Evolutionary conservation across 30 jellyfish, hydroid and myxozoan genomes (phyloP).

Genomic region (Chrysaora quinquecirrha): DNA sequence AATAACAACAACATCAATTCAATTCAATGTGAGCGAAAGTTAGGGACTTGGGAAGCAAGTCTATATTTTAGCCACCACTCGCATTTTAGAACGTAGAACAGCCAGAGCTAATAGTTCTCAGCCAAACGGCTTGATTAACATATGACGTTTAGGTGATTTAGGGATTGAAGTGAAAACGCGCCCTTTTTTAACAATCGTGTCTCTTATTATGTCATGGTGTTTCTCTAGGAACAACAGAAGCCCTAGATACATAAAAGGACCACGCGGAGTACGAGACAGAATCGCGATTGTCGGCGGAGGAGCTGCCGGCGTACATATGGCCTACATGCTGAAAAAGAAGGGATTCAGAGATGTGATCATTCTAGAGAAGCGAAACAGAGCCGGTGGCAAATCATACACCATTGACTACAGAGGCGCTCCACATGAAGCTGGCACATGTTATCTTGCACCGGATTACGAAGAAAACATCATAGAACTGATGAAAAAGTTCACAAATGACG

Average conservation of each 20-base stretch:
- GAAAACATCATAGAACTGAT: constrained; percentile 64
- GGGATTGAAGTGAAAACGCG: too few species aligned
- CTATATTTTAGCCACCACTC: too few species aligned
- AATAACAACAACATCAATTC: too few species aligned
- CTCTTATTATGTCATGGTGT: too few species aligned
- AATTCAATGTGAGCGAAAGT: too few species aligned
- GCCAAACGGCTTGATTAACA: too few species aligned
- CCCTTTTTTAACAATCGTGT: too few species aligned
- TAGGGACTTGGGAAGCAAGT: too few species aligned
- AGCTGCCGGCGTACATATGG: constrained; percentile 95
- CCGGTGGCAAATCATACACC: constrained; percentile 87
- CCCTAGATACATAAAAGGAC: constrained; percentile 63
- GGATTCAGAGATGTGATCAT: constrained; percentile 70
- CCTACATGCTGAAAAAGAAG: constrained; percentile 72
- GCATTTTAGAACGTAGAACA: too few species aligned
- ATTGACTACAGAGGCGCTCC: constrained; percentile 72
- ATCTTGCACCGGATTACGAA: constrained; percentile 83
- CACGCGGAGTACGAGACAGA: constrained; percentile 61
- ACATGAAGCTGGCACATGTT: constrained; percentile 89
- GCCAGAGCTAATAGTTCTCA: too few species aligned
- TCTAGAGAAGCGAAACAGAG: constrained; percentile 48
- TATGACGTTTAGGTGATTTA: too few species aligned
- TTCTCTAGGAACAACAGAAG: neutral
- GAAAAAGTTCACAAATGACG: constrained; percentile 53
- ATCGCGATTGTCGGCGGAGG: constrained; percentile 98